Evolutionary conservation across 2,888 invertebrate species (phyloP), one percentile per base, ranked within the genome.

Genomic region (Phragmatobia fuliginosa): DNA sequence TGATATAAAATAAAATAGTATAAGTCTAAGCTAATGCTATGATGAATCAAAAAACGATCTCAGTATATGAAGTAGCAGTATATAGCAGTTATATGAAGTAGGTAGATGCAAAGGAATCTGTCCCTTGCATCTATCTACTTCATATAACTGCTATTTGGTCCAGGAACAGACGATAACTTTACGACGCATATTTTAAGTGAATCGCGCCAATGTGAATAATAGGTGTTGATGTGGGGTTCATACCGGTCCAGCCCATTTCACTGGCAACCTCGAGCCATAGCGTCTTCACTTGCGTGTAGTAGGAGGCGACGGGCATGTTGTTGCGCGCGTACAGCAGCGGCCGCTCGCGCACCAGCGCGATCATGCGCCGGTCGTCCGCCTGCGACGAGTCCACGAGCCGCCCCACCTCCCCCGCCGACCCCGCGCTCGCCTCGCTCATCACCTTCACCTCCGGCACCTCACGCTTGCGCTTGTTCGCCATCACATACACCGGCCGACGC

Each of bases 261-360:
- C 80, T 74, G 70, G 94, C 94, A 67, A 94, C 93, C 81, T 94
- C 89, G 75, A 88, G 87, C 94, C 94, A 94, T 64, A 94, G 88
- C 68, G 73, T 71, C 88, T 92, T 92, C 76, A 94, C 94, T 79
- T 90, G 89, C 79, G 90, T 81, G 87, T 94, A 92, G 89, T 92
- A 93, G 85, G 92, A 92, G 75, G 94, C 94, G 45, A 94, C 94
- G 66, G 94, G 94, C 92, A 94, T 90, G 86, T 91, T 93, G 88
- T 90, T 92, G 67, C 94, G 88, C 78, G 94, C 93, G 87, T 91
- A 94, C 83, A 94, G 88, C 86, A 93, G 85, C 65, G 87, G 89
- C 65, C 94, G 90, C 83, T 82, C 91, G 81, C 89, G 88, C 87
- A 94, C 94, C 83, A 94, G 87, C 66, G 83, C 83, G 83, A 94